A percentile compares a stretch with the other conserved stretches of the same genome.
These are phyloP conservation scores for Porites rus DNA, from an alignment of 92 coral and sea anemone species.

Conservation along the genomic window DNA sequence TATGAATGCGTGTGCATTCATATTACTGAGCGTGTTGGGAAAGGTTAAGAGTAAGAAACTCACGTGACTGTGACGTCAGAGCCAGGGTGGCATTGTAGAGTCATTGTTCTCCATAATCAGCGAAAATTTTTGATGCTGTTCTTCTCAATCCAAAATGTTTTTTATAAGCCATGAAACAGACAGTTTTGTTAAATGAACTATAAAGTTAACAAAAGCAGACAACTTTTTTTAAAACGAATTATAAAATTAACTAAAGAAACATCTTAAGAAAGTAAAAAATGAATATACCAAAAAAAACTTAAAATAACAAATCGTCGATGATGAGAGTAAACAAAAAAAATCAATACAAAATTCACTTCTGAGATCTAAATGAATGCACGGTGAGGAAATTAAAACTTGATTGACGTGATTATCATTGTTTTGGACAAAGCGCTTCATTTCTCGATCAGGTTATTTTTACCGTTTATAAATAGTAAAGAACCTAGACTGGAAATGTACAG, in stretches of 20 bases:
- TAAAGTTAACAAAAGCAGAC: no score
- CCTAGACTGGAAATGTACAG: no score
- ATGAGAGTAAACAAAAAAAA: not conserved
- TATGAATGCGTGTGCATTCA: not conserved
- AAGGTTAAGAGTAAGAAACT: not conserved
- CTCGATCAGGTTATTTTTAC: no score
- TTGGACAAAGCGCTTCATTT: no score
- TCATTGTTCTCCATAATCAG: not conserved
- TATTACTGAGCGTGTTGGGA: not conserved
- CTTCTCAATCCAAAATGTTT: not conserved
- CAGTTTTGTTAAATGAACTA: no score
- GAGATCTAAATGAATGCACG: no score
- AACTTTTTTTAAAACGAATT: no score
- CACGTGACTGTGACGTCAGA: slow-evolving; percentile 36
- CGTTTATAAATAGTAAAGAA: no score
- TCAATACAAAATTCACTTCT: not conserved
- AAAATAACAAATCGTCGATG: not conserved
- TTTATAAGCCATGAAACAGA: not conserved
- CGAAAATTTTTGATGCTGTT: not conserved
- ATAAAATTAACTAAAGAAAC: no score
- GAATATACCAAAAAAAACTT: not conserved
- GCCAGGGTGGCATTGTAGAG: slow-evolving; percentile 61
- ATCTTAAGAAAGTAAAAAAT: not conserved
- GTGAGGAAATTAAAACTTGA: no score
- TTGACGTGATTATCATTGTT: no score